Evolutionary conservation across 2,797 vertebrate species (phyloP), one percentile per base, ranked within the genome.

Genomic region (Steatocranus sp.): DNA sequence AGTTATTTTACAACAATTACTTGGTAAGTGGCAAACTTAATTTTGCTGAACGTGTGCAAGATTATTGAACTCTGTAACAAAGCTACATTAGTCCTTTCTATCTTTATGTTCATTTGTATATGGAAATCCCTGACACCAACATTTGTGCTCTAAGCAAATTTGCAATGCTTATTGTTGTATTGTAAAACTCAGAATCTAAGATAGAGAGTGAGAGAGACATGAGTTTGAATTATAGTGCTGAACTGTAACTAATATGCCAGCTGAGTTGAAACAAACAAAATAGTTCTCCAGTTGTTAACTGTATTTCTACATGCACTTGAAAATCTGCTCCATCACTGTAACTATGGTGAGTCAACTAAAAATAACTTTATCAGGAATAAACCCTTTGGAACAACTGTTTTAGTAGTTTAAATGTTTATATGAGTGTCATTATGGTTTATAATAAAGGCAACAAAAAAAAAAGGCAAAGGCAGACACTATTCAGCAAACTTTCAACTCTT

Each of bases 1-100:
- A 1, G 10, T 46, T 70, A 43, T 12, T 46, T 46, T 46, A 70
- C 1, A 70, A 18, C 41, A 12, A 30, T 5, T 27, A 2, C 66
- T 70, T 46, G 38, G 6, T 3, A 66, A 63, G 1, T 63, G 58
- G 34, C 11, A 1, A 70, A 70, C 15, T 2, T 73, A 12, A 30
- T 48, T n/a, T 46, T 73, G 36, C 36, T 68, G 5, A 41, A 68
- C 1, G 5, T 41, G 8, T 68, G 41, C 15, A 46, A 30, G 15
- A 30, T 23, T 46, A 46, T 73, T 73, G 23, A 30, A 30, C 41
- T 73, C 6, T 46, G 54, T 32, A 18, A 46, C 66, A 27, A 70
- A 27, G 23, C 41, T 70, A 15, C 1, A 0, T 15, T 11, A 8
- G 15, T 18, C 0, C 10, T 10, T 1, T 70, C 66, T 18, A 30